Evolutionary conservation across 2,888 invertebrate genomes (phyloP), one percentile per base, ranked within the genome.

Genomic region (Oxycera nigricornis): DNA sequence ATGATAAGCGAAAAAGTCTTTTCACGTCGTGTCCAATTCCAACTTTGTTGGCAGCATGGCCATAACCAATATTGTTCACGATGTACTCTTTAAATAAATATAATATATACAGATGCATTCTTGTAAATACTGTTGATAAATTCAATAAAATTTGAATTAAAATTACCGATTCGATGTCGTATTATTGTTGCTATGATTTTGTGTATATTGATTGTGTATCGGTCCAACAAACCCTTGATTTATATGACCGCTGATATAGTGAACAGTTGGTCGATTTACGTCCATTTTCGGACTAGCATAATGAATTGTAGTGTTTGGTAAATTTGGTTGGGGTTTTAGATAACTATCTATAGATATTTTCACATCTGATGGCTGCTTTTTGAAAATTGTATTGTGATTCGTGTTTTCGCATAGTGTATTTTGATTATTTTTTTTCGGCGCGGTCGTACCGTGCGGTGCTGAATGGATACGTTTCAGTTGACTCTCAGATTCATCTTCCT

Each of bases 41-140:
- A 62, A 1, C 61, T 26, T n/a, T 28, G 46, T 9, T 30, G 28
- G 14, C 50, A 59, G 7, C 59, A 59, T 28, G 73, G 62, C 61
- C 73, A 73, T 17, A 52, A 28, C 61, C 73, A 73, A 50, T 73
- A 73, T 30, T 73, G 73, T 31, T 73, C 73, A 4, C 50, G 50
- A 9, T 73, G 62, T 1, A 62, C 73, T 14, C 73, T 35, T 35
- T 35, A 35, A 35, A 6, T 35, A 35, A 35, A 11, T 35, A 11
- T 6, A 6, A 35, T 7, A 35, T 35, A 7, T 35, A 7, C 35
- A 7, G 35, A 7, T 6, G 11, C 35, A 35, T 35, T 35, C n/a
- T n/a, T n/a, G n/a, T n/a, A n/a, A n/a, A n/a, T n/a, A n/a, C n/a
- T n/a, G n/a, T n/a, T n/a, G n/a, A n/a, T n/a, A 35, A 35, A 35